A percentile compares a stretch with the other conserved stretches of the same genome.
phyloP scores from a whole-genome alignment of 2,113 vertebrate genomes.

The human (Homo sapiens) region GRCh38 chrX:128277501-128278000 shows the following conservation, averaged over 20 bases:
- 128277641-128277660: neutral
- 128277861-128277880: no score
- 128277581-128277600: neutral
- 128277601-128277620: neutral
- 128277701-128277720: neutral
- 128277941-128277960: no score
- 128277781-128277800: neutral
- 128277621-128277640: neutral
- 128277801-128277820: neutral
- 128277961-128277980: no score
- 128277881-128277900: no score
- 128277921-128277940: no score
- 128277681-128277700: no score
- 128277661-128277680: neutral
- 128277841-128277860: no score
- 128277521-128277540: neutral
- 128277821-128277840: neutral
- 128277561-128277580: neutral
- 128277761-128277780: neutral
- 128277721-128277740: neutral
- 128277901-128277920: no score
- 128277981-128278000: no score
- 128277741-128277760: neutral
- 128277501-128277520: neutral
- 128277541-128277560: neutral